Evolutionary conservation across 2,888 invertebrate species (phyloP), one percentile per base, ranked within the genome.

Genomic region (Gibbula magus): DNA sequence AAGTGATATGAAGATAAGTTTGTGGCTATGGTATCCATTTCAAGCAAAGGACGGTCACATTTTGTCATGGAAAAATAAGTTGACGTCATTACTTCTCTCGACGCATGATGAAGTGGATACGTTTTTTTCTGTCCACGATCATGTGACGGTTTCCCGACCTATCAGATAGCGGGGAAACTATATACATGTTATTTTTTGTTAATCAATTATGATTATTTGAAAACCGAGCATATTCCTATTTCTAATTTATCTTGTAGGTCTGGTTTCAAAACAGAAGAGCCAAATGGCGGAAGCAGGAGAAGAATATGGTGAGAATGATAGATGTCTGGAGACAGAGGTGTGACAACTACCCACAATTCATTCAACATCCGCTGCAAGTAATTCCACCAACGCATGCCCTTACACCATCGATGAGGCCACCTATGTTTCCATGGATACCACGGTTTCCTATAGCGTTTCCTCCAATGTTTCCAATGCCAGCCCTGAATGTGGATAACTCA

Each of bases 251-350:
- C 20, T 79, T 84, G 2, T 75, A 91, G 91, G 91, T 91, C 0
- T 91, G 91, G 91, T 91, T 91, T 80, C 91, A 91, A 78, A 91
- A 91, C 78, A 82, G 90, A 52, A 79, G 90, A 74, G 90, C 89
- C 66, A 91, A 91, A 85, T 91, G 90, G 90, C 81, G 91, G 22
- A 91, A 91, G 82, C 90, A 91, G 61, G 90, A 91, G 79, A 89
- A 90, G 66, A 85, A 84, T 35, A 86, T 88, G 25, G 87, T 86
- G 20, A 83, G 88, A 25, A 87, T 88, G 87, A 86, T 88, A 61
- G 87, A 88, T 73, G 86, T 86, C 0, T 86, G 87, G 80, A 85
- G 88, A 61, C 87, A 87, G 52, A 80, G 85, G 22, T 77, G 81
- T 25, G 85, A 86, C 7, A 80, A 80, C 18, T 80, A 82, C 61